Percentiles rank a stretch among this genome's conserved stretches.
Conservation (phyloP, 2,113 vertebrate species). For the Grammomys dolichurus region DNA sequence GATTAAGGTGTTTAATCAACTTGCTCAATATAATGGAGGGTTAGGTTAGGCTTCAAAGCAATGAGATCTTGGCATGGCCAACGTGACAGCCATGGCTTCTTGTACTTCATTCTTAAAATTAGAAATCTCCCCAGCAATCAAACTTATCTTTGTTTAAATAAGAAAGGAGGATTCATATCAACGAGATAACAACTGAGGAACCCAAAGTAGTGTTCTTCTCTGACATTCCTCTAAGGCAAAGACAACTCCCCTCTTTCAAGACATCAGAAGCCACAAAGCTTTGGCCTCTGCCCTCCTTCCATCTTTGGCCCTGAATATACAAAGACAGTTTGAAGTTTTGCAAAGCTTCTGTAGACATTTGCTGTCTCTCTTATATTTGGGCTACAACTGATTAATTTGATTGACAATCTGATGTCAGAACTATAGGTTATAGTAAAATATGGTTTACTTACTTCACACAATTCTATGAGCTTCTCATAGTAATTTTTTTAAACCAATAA, state of each 20-base stretch:
- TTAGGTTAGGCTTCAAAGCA: slow-evolving; percentile 38
- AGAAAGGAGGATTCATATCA: background rate
- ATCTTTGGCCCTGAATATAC: slow-evolving; percentile 56
- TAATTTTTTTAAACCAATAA: background rate
- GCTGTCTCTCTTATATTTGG: background rate
- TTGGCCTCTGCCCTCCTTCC: background rate
- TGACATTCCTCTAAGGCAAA: background rate
- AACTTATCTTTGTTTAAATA: slow-evolving; percentile 41
- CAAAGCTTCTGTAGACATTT: slow-evolving; percentile 54
- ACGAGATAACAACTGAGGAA: slow-evolving; percentile 23
- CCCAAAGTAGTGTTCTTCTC: background rate
- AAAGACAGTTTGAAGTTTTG: slow-evolving; percentile 70
- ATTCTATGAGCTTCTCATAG: background rate
- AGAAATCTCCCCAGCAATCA: background rate
- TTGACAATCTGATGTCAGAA: slow-evolving; percentile 38
- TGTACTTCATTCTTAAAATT: background rate
- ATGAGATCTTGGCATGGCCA: background rate
- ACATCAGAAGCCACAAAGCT: slow-evolving; percentile 44
- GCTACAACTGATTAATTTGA: slow-evolving; percentile 68
- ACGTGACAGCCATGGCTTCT: background rate
- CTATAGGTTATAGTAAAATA: background rate
- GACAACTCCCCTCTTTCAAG: background rate
- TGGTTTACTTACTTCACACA: slow-evolving; percentile 31
- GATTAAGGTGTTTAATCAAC: slow-evolving; percentile 29
- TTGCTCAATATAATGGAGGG: background rate